phyloP scores from a whole-genome alignment of 2,113 vertebrate genomes.

The Chionis minor region DNA sequence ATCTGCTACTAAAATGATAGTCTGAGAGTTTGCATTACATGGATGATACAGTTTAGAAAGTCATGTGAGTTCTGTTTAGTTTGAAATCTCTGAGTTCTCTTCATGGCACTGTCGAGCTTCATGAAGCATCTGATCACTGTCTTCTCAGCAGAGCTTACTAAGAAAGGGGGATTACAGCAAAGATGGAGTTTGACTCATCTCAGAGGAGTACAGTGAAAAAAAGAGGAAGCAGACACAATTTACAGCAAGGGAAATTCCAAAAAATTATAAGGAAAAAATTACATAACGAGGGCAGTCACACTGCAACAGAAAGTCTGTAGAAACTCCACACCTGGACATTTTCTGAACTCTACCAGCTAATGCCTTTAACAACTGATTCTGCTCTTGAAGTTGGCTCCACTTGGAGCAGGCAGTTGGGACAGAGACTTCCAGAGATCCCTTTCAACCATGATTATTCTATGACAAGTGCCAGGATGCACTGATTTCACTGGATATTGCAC shows the following conservation, averaged over 20 bases:
- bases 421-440: neutral
- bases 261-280: neutral
- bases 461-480: neutral
- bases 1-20: neutral
- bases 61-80: neutral
- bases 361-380: neutral
- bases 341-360: neutral
- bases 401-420: neutral
- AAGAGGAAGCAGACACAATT: neutral
- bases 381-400: neutral
- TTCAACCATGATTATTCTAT: neutral
- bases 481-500: neutral
- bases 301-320: neutral
- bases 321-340: neutral
- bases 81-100: neutral
- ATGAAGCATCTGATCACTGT: neutral
- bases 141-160: neutral
- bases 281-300: neutral
- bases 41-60: neutral
- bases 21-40: neutral
- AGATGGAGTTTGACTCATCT: neutral
- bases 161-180: neutral
- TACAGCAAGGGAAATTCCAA: neutral
- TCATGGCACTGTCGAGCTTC: neutral
- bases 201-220: neutral